Percentiles rank a stretch among this genome's conserved stretches.
Evolutionary conservation across 2,888 invertebrate species (phyloP).

Genomic region (Neoitamus cyanurus): DNA sequence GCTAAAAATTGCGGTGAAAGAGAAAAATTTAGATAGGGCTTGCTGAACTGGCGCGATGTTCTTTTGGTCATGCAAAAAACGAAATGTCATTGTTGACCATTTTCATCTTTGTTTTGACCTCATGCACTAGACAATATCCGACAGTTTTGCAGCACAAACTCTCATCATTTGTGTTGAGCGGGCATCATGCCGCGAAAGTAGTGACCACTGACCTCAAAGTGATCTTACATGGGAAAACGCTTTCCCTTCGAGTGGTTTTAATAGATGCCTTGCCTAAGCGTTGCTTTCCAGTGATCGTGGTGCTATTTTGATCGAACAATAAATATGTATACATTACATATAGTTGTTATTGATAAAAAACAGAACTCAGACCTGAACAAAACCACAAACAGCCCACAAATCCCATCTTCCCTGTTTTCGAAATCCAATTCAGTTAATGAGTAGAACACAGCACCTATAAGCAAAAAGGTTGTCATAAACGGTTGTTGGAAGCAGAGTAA

Average conservation of each 20-base stretch:
- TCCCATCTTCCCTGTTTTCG: no score
- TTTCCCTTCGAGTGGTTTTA: not conserved
- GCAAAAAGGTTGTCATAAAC: no score
- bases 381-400: no score
- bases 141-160: not conserved
- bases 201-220: slow-evolving; percentile 23
- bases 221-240: slow-evolving; percentile 6
- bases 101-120: slow-evolving; percentile 28
- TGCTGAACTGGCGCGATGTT: not conserved
- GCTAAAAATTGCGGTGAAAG: not conserved
- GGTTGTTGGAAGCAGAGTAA: no score
- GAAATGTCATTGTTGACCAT: slow-evolving; percentile 24
- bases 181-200: slow-evolving; percentile 22
- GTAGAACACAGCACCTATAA: no score
- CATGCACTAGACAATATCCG: slow-evolving; percentile 4
- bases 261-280: not conserved
- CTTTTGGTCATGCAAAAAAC: slow-evolving; percentile 13
- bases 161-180: slow-evolving; percentile 3
- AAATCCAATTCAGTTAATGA: no score
- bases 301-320: not conserved
- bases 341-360: no score
- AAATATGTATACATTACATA: no score
- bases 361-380: no score
- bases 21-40: not conserved
- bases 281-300: not conserved